Percentiles rank a stretch among this genome's conserved stretches.
These are phyloP conservation scores for Panagrolaimus sp. DNA, from an alignment of 1,140 invertebrate species.

Conservation along the genomic window DNA sequence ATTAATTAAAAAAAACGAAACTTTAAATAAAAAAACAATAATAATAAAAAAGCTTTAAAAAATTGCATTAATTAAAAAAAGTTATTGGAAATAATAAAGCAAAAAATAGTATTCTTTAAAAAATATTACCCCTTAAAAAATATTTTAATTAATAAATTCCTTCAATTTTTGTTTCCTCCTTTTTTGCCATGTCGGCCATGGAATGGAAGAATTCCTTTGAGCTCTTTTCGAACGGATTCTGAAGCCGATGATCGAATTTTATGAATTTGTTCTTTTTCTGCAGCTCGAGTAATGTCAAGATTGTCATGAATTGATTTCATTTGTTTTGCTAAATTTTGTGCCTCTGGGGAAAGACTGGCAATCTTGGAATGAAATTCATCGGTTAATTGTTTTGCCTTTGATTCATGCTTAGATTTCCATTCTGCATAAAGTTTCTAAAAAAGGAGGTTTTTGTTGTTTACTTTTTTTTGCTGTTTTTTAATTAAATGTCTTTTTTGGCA, in stretches of 20 bases:
- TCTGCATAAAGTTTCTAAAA: constrained; percentile 11
- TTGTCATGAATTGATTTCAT: constrained; percentile 15
- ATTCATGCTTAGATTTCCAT: constrained; percentile 6
- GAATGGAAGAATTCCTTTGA: constrained; percentile 9
- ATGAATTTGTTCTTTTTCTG: constrained; percentile 11
- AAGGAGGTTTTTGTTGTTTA: not conserved
- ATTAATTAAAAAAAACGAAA: no score
- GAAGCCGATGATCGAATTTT: not conserved
- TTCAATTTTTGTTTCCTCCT: not conserved
- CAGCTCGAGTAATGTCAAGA: constrained; percentile 9
- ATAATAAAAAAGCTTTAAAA: no score
- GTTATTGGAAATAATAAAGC: no score
- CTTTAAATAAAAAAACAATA: no score
- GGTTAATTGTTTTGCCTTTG: constrained; percentile 4
- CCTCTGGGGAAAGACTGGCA: not conserved
- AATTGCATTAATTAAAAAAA: no score
- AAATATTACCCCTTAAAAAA: no score
- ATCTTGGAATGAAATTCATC: not conserved
- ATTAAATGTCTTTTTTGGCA: no score
- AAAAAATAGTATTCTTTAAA: no score
- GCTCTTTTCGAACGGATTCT: constrained; percentile 17
- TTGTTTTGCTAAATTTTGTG: constrained; percentile 11
- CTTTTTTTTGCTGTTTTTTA: no score
- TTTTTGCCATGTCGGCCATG: constrained; percentile 2
- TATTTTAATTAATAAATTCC: no score